Conservation (phyloP, 2,888 invertebrate genomes). For the Tinea pellionella region DNA sequence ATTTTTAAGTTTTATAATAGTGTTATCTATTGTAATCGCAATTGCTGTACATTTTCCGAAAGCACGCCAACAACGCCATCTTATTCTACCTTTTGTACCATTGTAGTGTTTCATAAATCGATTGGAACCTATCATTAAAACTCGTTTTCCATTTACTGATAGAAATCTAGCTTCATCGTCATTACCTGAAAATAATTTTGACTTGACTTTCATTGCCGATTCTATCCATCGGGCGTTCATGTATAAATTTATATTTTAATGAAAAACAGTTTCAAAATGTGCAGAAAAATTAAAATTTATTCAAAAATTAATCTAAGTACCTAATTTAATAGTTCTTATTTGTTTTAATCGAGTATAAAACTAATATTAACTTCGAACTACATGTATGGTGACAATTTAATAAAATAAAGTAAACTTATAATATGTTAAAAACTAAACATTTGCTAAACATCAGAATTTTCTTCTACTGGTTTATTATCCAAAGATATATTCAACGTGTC, state of each 20-base stretch:
- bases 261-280: no score
- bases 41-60: constrained; percentile 47
- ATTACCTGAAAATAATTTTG: not conserved
- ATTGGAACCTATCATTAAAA: constrained; percentile 39
- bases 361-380: no score
- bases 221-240: no score
- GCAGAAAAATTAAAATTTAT: no score
- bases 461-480: not conserved
- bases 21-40: constrained; percentile 39
- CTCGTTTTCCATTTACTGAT: constrained; percentile 31
- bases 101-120: constrained; percentile 48
- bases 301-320: no score
- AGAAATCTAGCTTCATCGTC: constrained; percentile 15
- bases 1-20: constrained; percentile 44
- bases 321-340: no score
- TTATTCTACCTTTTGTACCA: constrained; percentile 35
- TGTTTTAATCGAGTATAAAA: no score
- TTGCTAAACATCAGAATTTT: not conserved
- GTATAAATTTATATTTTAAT: no score
- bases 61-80: constrained; percentile 51
- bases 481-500: not conserved
- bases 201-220: not conserved
- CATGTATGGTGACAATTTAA: no score
- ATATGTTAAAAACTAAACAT: no score
- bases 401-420: no score